A percentile compares a stretch with the other conserved stretches of the same genome.
These are phyloP conservation scores for Spisula solida DNA, from an alignment of 2,888 invertebrate genomes.

Conservation along the genomic window DNA sequence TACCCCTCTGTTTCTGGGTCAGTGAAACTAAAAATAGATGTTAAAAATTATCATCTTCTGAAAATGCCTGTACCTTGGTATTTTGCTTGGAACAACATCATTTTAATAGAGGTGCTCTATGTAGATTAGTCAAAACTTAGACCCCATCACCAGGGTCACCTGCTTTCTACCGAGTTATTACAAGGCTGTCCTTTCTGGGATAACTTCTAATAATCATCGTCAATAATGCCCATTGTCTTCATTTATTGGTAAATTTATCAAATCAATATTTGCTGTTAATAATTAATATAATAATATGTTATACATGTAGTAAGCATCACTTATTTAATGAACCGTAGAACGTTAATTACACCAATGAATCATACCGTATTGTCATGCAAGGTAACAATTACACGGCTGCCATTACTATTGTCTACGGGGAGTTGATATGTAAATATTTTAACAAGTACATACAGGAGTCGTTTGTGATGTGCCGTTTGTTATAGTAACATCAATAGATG, in stretches of 20 bases:
- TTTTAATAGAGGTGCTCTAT: too few species aligned
- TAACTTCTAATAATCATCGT: too few species aligned
- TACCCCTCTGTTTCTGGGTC: too few species aligned
- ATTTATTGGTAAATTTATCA: neutral
- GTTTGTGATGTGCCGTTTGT: neutral
- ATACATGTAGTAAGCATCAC: neutral
- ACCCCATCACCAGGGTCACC: too few species aligned
- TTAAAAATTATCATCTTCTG: too few species aligned
- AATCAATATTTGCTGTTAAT: neutral
- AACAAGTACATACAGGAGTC: neutral
- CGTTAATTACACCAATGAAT: neutral
- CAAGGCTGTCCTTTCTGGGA: too few species aligned
- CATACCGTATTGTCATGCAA: neutral
- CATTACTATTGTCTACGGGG: neutral
- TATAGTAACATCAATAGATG: neutral
- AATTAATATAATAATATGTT: neutral
- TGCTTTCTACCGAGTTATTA: too few species aligned
- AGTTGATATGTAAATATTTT: neutral
- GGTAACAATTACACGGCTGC: neutral
- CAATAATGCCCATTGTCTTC: neutral
- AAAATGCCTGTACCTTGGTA: too few species aligned
- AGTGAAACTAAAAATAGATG: too few species aligned
- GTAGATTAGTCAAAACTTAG: too few species aligned
- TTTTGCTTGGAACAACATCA: too few species aligned
- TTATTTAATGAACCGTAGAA: neutral